A percentile compares a stretch with the other conserved stretches of the same genome.
Evolutionary conservation across 1,140 invertebrate species (phyloP).

Genomic region (Leptoteleia sp.): DNA sequence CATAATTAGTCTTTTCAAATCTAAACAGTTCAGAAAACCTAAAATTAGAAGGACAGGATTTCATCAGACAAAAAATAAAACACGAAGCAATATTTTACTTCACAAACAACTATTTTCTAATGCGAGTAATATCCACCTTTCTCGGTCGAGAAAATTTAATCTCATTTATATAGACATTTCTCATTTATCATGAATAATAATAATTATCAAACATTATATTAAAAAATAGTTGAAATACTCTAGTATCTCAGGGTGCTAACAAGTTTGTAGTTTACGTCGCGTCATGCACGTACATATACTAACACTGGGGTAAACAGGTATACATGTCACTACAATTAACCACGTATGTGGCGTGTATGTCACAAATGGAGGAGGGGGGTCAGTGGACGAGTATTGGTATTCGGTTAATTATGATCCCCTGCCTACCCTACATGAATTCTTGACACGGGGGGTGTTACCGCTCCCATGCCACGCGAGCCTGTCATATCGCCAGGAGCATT

Average conservation of each 20-base stretch:
- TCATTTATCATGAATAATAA: background rate
- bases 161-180: background rate
- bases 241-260: constrained; percentile 47
- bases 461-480: constrained; percentile 78
- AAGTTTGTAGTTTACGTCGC: constrained; percentile 53
- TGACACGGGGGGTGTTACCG: constrained; percentile 79
- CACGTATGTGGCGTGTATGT: constrained; percentile 73
- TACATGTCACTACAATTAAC: constrained; percentile 72
- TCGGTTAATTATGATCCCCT: constrained; percentile 81
- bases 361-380: constrained; percentile 75
- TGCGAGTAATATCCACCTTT: too few species aligned
- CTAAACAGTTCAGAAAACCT: too few species aligned
- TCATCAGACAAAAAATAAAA: too few species aligned
- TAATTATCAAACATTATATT: background rate
- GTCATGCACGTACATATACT: constrained; percentile 45
- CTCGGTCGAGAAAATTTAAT: too few species aligned
- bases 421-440: constrained; percentile 79
- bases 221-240: constrained; percentile 10
- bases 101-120: too few species aligned
- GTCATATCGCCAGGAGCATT: constrained; percentile 80
- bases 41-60: too few species aligned
- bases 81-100: too few species aligned
- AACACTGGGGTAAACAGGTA: constrained; percentile 62
- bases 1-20: too few species aligned
- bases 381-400: constrained; percentile 79